A percentile compares a stretch with the other conserved stretches of the same genome.
phyloP scores from a whole-genome alignment of 1,140 invertebrate species.

The Nasonia longicornis region DNA sequence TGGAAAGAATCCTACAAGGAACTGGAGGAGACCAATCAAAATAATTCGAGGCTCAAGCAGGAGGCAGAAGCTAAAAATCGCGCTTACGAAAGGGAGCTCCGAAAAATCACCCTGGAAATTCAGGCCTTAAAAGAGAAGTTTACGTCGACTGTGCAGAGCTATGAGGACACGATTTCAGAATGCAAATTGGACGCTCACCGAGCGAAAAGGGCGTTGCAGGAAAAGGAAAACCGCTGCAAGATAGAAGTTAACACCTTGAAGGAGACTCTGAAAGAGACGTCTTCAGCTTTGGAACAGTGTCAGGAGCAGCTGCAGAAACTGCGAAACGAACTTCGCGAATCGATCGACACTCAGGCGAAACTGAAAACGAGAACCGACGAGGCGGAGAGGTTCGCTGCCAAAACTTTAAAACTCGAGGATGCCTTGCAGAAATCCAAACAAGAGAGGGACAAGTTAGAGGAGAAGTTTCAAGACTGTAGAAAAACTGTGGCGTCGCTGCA shows the following conservation, averaged over 20 bases:
- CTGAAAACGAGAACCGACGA: constrained; percentile 53
- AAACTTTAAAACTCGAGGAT: constrained; percentile 56
- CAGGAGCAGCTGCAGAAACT: constrained; percentile 59
- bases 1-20: constrained; percentile 52
- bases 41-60: constrained; percentile 49
- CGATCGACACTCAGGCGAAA: constrained; percentile 49
- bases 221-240: constrained; percentile 56
- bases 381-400: constrained; percentile 48
- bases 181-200: constrained; percentile 55
- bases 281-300: constrained; percentile 58
- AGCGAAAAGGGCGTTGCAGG: constrained; percentile 54
- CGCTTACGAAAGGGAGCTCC: constrained; percentile 54
- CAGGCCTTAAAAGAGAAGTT: constrained; percentile 54
- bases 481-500: constrained; percentile 56
- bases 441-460: constrained; percentile 57
- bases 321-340: constrained; percentile 54
- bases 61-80: constrained; percentile 53
- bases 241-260: constrained; percentile 59
- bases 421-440: constrained; percentile 55
- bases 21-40: constrained; percentile 52
- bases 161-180: constrained; percentile 57
- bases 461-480: constrained; percentile 56
- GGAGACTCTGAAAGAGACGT: constrained; percentile 57
- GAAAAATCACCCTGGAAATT: constrained; percentile 52
- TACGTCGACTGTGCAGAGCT: constrained; percentile 48